phyloP scores from a whole-genome alignment of 2,113 vertebrate species.

The Uria lomvia region DNA sequence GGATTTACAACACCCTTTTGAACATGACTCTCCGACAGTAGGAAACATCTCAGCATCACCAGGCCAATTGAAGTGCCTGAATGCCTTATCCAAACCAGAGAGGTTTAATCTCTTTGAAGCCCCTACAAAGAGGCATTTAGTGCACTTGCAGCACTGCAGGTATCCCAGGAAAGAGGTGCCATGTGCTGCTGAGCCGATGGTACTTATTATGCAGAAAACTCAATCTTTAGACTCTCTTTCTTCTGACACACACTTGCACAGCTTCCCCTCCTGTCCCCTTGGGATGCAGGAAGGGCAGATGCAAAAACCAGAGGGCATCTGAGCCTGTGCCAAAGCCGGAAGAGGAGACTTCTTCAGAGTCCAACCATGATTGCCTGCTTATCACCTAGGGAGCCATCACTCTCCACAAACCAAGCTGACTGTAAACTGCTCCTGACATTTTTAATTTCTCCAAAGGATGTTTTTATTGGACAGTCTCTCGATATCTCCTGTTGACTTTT shows the following conservation, averaged over 20 bases:
- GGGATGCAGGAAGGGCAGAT: neutral
- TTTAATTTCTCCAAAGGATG: slow-evolving; percentile 23
- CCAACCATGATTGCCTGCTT: rapidly evolving
- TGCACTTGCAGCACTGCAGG: neutral
- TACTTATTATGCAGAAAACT: neutral
- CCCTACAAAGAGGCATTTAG: neutral
- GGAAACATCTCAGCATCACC: neutral
- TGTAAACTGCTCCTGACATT: slow-evolving; percentile 46
- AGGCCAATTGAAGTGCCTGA: neutral
- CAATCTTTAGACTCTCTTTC: neutral
- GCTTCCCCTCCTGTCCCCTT: neutral
- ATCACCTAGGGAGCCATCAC: neutral
- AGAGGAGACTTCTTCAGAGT: neutral
- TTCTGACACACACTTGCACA: neutral
- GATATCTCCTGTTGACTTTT: neutral
- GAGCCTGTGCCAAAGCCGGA: neutral
- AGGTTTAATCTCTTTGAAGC: neutral
- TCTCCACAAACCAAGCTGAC: neutral
- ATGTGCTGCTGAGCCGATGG: neutral
- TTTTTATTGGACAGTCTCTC: neutral
- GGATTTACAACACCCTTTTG: neutral
- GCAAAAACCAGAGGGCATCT: neutral
- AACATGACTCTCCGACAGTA: neutral
- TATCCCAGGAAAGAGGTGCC: neutral
- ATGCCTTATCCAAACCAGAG: neutral